Conservation (phyloP, 53 echinoderm and acorn worm genomes). For the Echinarachnius parma region DNA sequence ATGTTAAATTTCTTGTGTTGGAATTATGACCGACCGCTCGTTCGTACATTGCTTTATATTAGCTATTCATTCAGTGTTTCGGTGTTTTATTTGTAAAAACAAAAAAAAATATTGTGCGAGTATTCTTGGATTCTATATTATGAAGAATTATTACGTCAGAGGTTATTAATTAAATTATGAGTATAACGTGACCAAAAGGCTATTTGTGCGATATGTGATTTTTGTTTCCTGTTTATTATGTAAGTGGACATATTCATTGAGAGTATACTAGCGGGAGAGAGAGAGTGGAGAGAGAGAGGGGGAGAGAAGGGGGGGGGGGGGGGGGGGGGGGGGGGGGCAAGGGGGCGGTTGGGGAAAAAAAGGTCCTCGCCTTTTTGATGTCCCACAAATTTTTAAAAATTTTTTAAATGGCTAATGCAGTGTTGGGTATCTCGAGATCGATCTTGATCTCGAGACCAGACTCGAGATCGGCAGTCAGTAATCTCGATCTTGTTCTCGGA, state of each 20-base stretch:
- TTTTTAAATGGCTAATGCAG: no score
- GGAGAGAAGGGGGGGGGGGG: neutral
- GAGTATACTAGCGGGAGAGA: neutral
- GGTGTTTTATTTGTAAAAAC: conserved; percentile 42
- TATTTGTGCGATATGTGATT: neutral
- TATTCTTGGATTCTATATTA: conserved; percentile 41
- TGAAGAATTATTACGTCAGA: conserved; percentile 36
- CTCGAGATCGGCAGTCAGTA: no score
- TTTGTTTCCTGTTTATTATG: neutral
- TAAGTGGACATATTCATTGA: neutral
- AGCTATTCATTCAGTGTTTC: neutral
- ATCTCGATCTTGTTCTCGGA: no score
- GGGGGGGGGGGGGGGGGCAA: neutral
- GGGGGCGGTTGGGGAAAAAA: neutral
- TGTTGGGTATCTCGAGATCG: no score
- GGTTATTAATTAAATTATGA: conserved; percentile 51
- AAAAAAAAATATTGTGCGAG: conserved; percentile 44
- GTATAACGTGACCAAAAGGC: conserved; percentile 44
- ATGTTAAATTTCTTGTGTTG: neutral
- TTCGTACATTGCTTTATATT: conserved; percentile 12
- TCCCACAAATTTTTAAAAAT: no score
- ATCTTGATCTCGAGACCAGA: no score
- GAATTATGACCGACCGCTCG: neutral
- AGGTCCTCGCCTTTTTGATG: no score
- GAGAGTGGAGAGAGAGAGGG: neutral